These are phyloP conservation scores for Lerema accius DNA, from an alignment of 1,140 invertebrate genomes.

Conservation along the genomic window DNA sequence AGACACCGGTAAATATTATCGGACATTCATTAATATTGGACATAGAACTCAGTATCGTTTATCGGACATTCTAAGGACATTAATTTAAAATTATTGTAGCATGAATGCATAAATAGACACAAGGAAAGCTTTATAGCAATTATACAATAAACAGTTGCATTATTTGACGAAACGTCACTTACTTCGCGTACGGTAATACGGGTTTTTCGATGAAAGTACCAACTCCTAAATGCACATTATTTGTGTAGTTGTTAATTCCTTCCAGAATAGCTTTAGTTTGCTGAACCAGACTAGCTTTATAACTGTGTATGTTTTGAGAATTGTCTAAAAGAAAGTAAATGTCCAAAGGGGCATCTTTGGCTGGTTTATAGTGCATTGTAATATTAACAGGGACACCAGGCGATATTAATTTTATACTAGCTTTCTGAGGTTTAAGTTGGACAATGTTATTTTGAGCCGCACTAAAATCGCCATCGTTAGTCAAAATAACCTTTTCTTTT, in stretches of 20 bases:
- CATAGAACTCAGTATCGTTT: too few relatives aligned
- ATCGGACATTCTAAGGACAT: too few relatives aligned
- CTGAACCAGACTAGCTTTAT: slow-evolving; percentile 87
- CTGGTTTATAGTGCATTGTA: slow-evolving; percentile 82
- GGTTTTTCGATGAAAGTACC: slow-evolving; percentile 96
- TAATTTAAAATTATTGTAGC: too few relatives aligned
- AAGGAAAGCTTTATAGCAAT: too few relatives aligned
- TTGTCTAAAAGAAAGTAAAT: slow-evolving; percentile 95
- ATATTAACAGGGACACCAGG: slow-evolving; percentile 55
- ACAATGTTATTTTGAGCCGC: slow-evolving; percentile 37
- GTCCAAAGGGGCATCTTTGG: slow-evolving; percentile 93
- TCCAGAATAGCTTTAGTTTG: slow-evolving; percentile 86
- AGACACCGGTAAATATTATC: too few relatives aligned
- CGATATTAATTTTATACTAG: slow-evolving; percentile 48
- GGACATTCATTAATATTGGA: too few relatives aligned
- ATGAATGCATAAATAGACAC: too few relatives aligned
- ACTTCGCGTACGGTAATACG: slow-evolving; percentile 89
- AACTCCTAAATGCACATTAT: slow-evolving; percentile 92
- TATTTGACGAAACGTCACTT: too few relatives aligned
- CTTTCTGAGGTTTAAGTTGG: slow-evolving; percentile 63
- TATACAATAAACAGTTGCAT: too few relatives aligned
- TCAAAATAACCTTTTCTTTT: too few relatives aligned
- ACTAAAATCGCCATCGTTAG: slow-evolving; percentile 46
- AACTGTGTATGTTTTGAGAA: slow-evolving; percentile 90
- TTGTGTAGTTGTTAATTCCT: slow-evolving; percentile 89